Percentiles rank a stretch among this genome's conserved stretches.
phyloP scores from a whole-genome alignment of 2,113 vertebrate species.

The Leucopsar rothschildi region DNA sequence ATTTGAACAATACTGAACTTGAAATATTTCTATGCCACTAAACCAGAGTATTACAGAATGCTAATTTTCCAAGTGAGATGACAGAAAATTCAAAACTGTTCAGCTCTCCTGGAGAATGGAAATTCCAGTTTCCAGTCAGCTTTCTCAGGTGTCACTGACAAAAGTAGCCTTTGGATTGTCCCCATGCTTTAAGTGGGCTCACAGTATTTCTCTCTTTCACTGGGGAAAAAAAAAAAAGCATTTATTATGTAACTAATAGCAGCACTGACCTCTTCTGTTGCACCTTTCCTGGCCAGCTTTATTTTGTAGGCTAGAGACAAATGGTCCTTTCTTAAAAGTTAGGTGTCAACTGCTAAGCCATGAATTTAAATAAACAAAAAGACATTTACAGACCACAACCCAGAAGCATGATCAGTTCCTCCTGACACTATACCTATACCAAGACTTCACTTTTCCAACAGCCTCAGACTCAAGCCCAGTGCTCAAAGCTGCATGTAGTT shows the following conservation, averaged over 20 bases:
- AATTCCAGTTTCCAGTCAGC: not conserved
- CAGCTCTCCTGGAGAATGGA: not conserved
- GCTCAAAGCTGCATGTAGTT: not conserved
- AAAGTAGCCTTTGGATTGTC: not conserved
- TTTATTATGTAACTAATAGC: not conserved
- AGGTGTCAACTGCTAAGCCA: not conserved
- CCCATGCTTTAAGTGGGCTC: not conserved
- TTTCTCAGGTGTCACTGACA: not conserved
- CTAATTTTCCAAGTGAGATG: not conserved
- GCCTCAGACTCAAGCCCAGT: not conserved
- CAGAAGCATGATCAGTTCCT: not conserved
- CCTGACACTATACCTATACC: not conserved
- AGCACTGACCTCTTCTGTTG: not conserved
- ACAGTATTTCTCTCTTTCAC: not conserved
- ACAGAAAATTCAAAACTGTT: not conserved
- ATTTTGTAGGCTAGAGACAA: not conserved
- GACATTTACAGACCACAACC: not conserved
- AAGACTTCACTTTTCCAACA: not conserved
- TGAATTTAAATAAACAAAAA: not conserved
- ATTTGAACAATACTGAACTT: not conserved
- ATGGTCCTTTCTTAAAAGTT: not conserved
- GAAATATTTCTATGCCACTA: not conserved
- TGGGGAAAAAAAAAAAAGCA: not conserved
- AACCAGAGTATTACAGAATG: not conserved
- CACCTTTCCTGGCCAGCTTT: not conserved